Evolutionary conservation across 2,797 vertebrate species (phyloP).

Genomic region (Phaenicophaeus curvirostris): DNA sequence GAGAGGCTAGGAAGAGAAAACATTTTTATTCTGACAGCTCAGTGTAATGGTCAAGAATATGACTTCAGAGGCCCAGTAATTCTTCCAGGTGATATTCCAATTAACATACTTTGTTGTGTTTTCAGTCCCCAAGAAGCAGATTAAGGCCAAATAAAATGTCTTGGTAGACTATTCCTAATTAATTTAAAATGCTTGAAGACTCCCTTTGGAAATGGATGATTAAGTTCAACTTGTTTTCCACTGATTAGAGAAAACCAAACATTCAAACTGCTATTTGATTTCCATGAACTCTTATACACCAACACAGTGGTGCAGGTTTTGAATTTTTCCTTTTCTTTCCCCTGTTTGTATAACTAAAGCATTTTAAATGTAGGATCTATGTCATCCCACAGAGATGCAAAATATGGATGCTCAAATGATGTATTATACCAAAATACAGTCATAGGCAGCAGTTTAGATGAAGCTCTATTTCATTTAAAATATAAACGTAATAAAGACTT

Average conservation of each 20-base stretch:
- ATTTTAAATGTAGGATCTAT: background rate
- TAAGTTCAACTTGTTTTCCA: background rate
- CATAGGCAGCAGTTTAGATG: background rate
- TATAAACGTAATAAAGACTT: background rate
- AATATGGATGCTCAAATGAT: background rate
- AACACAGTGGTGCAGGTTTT: background rate
- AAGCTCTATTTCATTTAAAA: background rate
- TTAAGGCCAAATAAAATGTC: background rate
- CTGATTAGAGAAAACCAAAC: background rate
- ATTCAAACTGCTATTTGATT: background rate
- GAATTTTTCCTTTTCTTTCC: background rate
- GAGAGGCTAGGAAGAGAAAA: background rate
- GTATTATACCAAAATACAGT: background rate
- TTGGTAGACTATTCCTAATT: background rate
- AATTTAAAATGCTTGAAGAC: background rate
- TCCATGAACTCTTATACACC: background rate
- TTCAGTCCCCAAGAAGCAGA: background rate
- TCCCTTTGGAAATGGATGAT: background rate
- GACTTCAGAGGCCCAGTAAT: background rate
- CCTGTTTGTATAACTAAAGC: background rate
- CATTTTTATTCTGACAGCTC: background rate
- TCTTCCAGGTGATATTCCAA: background rate
- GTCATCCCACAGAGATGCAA: background rate
- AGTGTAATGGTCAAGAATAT: background rate
- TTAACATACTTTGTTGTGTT: background rate